Evolutionary conservation across 2,797 vertebrate species (phyloP), one percentile per base, ranked within the genome.

Genomic region (Pangasius macronema): DNA sequence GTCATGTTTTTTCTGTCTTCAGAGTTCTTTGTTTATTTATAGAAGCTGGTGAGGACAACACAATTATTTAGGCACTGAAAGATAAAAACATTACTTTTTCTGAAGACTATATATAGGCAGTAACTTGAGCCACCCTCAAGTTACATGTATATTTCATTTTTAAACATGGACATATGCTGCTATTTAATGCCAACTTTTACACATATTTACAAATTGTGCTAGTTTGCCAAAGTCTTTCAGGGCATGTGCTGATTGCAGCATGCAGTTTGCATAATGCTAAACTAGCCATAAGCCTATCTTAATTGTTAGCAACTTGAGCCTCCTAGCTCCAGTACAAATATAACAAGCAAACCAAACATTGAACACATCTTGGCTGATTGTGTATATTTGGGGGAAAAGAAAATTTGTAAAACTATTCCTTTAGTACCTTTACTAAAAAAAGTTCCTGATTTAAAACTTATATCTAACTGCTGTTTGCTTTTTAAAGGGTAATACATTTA

Each of bases 401-500:
- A 81, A 1, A 63, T 63, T 46, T 46, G 14, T 63, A 24, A n/a
- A 57, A 57, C 18, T 59, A 80, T 24, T 59, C 55, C 22, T 63
- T 85, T 11, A 76, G 67, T 53, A 53, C 5, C 20, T 77, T 59
- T 30, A 11, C 20, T 36, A 53, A 61, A 46, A 59, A 61, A 30
- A 9, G 24, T 75, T 46, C 5, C 24, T 36, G 11, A 24, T 77
- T 39, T 77, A 24, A 51, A 67, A 18, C n/a, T 49, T 20, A 10
- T 63, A 9, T 49, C 33, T 65, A 65, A 20, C n/a, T 77, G n/a
- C 46, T 27, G 9, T 59, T 75, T 63, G 42, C 39, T 27, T n/a
- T 72, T 80, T n/a, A 57, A 55, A 79, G 6, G 39, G 24, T 30
- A 81, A 70, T 70, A 70, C 36, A 86, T 70, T 80, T 70, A 86